Evolutionary conservation across 2,888 invertebrate genomes (phyloP).

Genomic region (Theodoxus fluviatilis): DNA sequence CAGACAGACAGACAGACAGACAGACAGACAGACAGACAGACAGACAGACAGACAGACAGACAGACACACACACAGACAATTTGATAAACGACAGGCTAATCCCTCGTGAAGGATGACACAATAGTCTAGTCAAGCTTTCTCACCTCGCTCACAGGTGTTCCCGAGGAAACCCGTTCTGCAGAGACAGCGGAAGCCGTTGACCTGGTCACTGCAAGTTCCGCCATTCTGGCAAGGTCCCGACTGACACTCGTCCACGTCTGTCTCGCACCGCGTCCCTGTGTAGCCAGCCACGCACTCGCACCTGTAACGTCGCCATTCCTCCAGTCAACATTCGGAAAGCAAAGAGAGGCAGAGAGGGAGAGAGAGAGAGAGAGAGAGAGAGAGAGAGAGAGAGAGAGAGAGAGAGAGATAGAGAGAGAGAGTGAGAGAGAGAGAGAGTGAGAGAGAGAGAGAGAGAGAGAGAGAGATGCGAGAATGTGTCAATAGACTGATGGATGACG

Average conservation of each 20-base stretch:
- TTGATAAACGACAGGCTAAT: no score
- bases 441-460: no score
- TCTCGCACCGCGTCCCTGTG: slow-evolving; percentile 43
- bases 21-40: no score
- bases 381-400: neutral
- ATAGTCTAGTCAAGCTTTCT: no score
- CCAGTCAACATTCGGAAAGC: neutral
- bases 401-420: no score
- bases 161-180: slow-evolving; percentile 46
- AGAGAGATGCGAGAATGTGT: no score
- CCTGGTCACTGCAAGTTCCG: slow-evolving; percentile 52
- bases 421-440: no score
- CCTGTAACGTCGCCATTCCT: slow-evolving; percentile 16
- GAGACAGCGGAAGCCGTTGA: slow-evolving; percentile 40
- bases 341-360: neutral
- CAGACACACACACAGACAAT: no score
- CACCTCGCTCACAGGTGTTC: slow-evolving; percentile 44
- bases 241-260: slow-evolving; percentile 63
- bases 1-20: no score
- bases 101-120: no score
- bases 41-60: no score
- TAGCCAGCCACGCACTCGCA: slow-evolving; percentile 48
- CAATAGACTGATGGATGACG: no score
- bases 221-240: slow-evolving; percentile 75
- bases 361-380: neutral